phyloP scores from a whole-genome alignment of 2,888 invertebrate genomes.

The Cataglyphis albicans region DNA sequence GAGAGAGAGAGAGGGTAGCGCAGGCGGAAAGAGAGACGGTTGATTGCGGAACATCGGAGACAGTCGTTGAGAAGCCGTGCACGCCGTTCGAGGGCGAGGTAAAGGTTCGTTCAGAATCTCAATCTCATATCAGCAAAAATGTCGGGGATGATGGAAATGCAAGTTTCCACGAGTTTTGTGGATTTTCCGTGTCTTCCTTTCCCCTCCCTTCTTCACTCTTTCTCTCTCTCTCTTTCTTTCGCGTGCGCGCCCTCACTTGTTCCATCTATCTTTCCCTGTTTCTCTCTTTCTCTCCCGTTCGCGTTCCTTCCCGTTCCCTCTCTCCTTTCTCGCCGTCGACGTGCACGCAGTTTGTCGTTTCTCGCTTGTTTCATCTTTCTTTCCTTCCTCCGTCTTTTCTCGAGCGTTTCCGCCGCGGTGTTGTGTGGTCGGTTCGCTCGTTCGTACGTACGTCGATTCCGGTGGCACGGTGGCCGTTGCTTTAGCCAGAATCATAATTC shows the following conservation, averaged over 20 bases:
- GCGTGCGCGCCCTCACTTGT: slow-evolving; percentile 26
- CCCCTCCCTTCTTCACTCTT: not conserved
- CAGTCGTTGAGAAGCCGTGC: not conserved
- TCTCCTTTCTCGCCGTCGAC: slow-evolving; percentile 39
- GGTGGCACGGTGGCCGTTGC: slow-evolving; percentile 8
- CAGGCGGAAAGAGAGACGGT: slow-evolving; percentile 3
- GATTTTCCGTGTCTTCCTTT: not conserved
- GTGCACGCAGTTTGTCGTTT: slow-evolving; percentile 71
- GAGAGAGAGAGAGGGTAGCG: slow-evolving; percentile 1
- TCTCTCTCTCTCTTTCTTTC: not conserved
- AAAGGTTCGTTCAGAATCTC: not conserved
- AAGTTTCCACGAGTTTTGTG: not conserved
- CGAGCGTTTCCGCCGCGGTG: slow-evolving; percentile 62
- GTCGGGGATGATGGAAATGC: not conserved
- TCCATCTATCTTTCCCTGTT: slow-evolving; percentile 44
- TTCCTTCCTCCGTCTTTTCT: slow-evolving; percentile 59
- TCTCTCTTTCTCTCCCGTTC: slow-evolving; percentile 19
- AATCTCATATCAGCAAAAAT: not conserved
- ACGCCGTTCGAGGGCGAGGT: not conserved
- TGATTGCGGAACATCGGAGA: slow-evolving; percentile 7
- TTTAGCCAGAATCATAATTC: not conserved
- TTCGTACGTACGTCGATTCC: not conserved
- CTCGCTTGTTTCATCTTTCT: slow-evolving; percentile 70
- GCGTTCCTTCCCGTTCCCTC: slow-evolving; percentile 12
- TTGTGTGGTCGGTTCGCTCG: slow-evolving; percentile 48